Base-by-base conservation (phyloP, 2,797 vertebrate species). In the Enoplosus armatus region DNA sequence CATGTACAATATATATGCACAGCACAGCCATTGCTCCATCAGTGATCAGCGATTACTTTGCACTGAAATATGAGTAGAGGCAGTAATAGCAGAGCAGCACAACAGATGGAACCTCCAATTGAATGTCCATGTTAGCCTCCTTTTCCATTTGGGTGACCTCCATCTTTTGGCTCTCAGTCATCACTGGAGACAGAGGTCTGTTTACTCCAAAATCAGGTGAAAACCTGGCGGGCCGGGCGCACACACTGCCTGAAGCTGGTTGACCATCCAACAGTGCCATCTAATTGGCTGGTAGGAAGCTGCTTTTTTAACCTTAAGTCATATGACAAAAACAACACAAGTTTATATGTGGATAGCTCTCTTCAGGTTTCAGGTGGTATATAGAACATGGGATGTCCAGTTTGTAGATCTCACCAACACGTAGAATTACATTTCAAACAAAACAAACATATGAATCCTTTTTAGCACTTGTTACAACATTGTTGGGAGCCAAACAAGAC, bases 91-190 rank as follows among this genome's bases (percentile, higher is more conserved):
- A 33, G 58, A 64, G 77, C 70, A 53, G 61, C 61, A 37, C 51
- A 26, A 60, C 77, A 65, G 75, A 84, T 79, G 65, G 82, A 68
- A 75, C 56, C 31, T 56, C 35, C 55, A 35, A 45, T 20, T 76
- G 68, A 75, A 82, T 56, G 33, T 75, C 65, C 1, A 14, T 11
- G 58, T 72, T 71, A 29, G 63, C 72, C 66, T 65, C 24, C 50
- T 33, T 83, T 76, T 86, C 73, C 54, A 41, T 84, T 61, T 27
- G 55, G 70, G 47, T 77, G 83, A 80, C 83, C 83, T 87, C 70
- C 72, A 64, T 75, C 43, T 67, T 72, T 79, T 72, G 58, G 73
- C 68, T 58, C 47, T 8, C 11, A 11, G 59, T 83, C 59, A 48
- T 73, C 61, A 50, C 47, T 50, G 67, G 67, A 79, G 69, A 53